Evolutionary conservation across 2,888 invertebrate species (phyloP).

Genomic region (Amphipoea lucens): DNA sequence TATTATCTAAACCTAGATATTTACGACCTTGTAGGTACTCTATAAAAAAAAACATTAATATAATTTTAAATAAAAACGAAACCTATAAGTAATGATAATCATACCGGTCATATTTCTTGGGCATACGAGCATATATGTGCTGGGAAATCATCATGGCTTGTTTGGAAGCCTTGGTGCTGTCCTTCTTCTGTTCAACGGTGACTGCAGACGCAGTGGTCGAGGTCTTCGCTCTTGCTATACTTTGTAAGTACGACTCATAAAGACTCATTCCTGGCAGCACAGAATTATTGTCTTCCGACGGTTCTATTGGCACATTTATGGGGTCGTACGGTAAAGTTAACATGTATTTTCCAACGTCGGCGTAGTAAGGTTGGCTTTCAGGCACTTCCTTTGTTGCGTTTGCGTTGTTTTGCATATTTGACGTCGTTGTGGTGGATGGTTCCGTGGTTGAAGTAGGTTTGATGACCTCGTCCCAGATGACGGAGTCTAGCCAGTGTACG

Average conservation of each 20-base stretch:
- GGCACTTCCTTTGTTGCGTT: conserved; percentile 67
- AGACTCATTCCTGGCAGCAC: conserved; percentile 85
- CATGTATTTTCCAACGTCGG: conserved; percentile 79
- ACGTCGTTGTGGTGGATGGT: conserved; percentile 45
- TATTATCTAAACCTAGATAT: neutral
- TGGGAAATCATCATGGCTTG: conserved; percentile 73
- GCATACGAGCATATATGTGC: conserved; percentile 54
- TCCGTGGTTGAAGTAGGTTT: conserved; percentile 75
- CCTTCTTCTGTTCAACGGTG: conserved; percentile 61
- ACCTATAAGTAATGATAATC: conserved; percentile 67
- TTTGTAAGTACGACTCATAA: conserved; percentile 85
- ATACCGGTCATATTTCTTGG: conserved; percentile 74
- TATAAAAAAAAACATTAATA: neutral
- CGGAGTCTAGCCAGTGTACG: conserved; percentile 81
- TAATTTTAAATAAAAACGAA: conserved; percentile 11
- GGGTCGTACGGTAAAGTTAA: conserved; percentile 84
- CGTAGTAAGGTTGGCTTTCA: conserved; percentile 62
- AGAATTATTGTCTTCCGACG: conserved; percentile 84
- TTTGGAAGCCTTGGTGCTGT: conserved; percentile 70
- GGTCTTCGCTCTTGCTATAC: conserved; percentile 74
- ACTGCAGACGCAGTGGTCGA: conserved; percentile 75
- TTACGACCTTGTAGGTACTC: neutral
- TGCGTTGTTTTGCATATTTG: conserved; percentile 39
- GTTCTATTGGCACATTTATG: conserved; percentile 84
- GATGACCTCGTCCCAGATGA: conserved; percentile 86